Evolutionary conservation across 2,888 invertebrate species (phyloP), one percentile per base, ranked within the genome.

Genomic region (Tipula helvola): DNA sequence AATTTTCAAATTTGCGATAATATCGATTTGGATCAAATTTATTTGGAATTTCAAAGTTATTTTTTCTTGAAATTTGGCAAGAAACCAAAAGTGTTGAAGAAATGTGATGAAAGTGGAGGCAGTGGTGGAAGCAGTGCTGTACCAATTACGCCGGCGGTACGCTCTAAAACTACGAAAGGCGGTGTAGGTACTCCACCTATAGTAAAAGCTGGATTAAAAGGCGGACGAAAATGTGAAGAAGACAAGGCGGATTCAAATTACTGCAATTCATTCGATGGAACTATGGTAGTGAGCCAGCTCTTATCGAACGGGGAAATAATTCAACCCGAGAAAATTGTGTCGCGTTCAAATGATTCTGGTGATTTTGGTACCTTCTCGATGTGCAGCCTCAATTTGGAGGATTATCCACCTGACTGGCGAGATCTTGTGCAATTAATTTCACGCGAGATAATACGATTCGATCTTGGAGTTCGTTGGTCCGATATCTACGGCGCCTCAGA

Each of bases 41-140:
- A 98, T 87, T 95, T 97, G 93, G 98, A 98, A 89, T 98, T 96
- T 91, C 96, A 95, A 90, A 96, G 96, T 88, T 98, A 96, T 91
- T 97, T 96, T 91, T 94, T 95, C 89, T 92, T 96, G 83, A 95
- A 96, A 89, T 98, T 97, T 92, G 96, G 96, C 90, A 97, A 96
- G 90, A 94, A 95, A 90, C 98, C 98, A 0, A 95, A 95, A 91
- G 94, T 98, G 88, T 94, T 96, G 86, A 95, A 95, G 89, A 90
- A 90, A 87, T 86, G 88, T 13, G 44, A 85, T 18, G 42, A 87
- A 86, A 88, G 87, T 52, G 28, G 28, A 28, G 28, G 28, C 28
- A 52, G 87, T 83, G 83, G 83, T 44, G 71, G 71, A 8, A 10
- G n/a, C n/a, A n/a, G 28, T 28, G 28, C 28, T 28, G 28, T 28